Percentiles rank a stretch among this genome's conserved stretches.
Evolutionary conservation across 2,797 vertebrate species (phyloP).

Genomic region (Sparus aurata): DNA sequence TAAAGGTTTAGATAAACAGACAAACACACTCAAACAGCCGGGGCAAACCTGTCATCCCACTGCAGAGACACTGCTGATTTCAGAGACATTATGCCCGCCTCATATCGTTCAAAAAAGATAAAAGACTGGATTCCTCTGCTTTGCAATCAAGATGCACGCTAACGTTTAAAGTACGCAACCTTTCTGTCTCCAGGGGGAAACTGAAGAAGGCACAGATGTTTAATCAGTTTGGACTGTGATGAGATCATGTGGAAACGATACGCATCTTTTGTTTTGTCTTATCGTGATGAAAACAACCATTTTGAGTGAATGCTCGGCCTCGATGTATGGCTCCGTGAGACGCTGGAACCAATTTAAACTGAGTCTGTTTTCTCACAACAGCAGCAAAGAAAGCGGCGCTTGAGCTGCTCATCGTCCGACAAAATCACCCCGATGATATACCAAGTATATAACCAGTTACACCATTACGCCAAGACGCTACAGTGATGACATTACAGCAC

Average conservation of each 20-base stretch:
- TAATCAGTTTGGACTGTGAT: slow-evolving; percentile 56
- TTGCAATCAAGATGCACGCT: slow-evolving; percentile 67
- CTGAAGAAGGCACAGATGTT: slow-evolving; percentile 40
- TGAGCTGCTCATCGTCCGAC: slow-evolving; percentile 14
- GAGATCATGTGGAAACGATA: slow-evolving; percentile 65
- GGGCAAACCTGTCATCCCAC: slow-evolving; percentile 19
- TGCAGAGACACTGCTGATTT: slow-evolving; percentile 42
- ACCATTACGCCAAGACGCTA: neutral
- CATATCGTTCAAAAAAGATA: slow-evolving; percentile 47
- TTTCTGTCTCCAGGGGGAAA: slow-evolving; percentile 28
- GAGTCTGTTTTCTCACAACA: slow-evolving; percentile 20
- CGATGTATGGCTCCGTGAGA: slow-evolving; percentile 18
- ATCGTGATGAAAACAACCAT: slow-evolving; percentile 65
- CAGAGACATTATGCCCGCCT: slow-evolving; percentile 40
- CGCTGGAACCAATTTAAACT: slow-evolving; percentile 37
- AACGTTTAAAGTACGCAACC: slow-evolving; percentile 48
- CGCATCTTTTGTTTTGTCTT: slow-evolving; percentile 70
- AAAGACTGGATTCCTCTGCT: slow-evolving; percentile 50
- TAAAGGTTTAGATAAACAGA: slow-evolving; percentile 52
- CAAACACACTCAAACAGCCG: slow-evolving; percentile 37
- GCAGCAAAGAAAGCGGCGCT: neutral
- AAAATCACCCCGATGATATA: neutral
- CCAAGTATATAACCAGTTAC: slow-evolving; percentile 13
- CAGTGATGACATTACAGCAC: slow-evolving; percentile 7
- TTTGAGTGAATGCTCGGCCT: slow-evolving; percentile 33